Evolutionary conservation across 2,888 invertebrate genomes (phyloP), one percentile per base, ranked within the genome.

Genomic region (Ophraella communa): DNA sequence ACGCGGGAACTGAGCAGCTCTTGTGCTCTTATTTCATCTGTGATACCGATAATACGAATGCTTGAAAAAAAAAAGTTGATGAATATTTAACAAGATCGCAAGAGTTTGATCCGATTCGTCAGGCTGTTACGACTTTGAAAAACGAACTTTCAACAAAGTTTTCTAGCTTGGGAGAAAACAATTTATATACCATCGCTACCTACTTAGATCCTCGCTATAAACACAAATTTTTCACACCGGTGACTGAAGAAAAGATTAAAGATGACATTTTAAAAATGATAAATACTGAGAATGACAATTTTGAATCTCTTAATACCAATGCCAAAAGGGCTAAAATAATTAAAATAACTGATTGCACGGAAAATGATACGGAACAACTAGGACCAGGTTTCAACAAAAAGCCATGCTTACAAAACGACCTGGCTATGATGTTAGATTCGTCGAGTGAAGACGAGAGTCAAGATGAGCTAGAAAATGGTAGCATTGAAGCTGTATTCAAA

Each of bases 201-300:
- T 51, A 71, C 62, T 68, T 74, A 71, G 76, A 74, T 66, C 72
- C 72, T 70, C 71, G 74, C 67, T 75, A 74, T 69, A 75, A 74
- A 67, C 65, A 74, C 49, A 66, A 68, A 64, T 73, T 67, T 69
- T 70, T 72, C 33, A 69, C 62, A 67, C 68, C 70, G 66, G 65
- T 55, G 70, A 71, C 67, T 18, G 23, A 47, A 47, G 71, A 72
- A 70, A 71, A 73, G 60, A 70, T 68, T 64, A 68, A 71, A 70
- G 70, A 60, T 11, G 23, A 49, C 18, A 60, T 60, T 27, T 57
- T 57, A 14, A 57, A 20, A 18, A 47, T 47, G 30, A 47, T 11
- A 57, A 47, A 57, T 57, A 47, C 57, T 27, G 27, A 56, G 35
- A 24, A 42, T 55, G 55, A 52, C 30, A 20, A 7, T 55, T 35